Base-by-base conservation (phyloP, 2,888 invertebrate genomes). In the Caenorhabditis sp. region DNA sequence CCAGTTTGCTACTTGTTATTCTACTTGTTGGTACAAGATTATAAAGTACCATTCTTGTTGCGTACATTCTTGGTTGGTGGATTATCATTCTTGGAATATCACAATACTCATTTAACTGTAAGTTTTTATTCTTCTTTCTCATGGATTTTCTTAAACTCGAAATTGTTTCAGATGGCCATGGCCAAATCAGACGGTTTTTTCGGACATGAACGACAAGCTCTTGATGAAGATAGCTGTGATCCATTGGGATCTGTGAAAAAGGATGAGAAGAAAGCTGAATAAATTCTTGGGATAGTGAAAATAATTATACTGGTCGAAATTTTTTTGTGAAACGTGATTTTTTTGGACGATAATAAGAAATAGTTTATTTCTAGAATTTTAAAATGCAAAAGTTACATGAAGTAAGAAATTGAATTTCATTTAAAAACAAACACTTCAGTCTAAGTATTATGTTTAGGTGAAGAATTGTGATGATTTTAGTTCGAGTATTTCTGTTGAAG, bases 101-200 rank as follows among this genome's bases (percentile, higher is more conserved):
- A 82, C 52, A 82, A 82, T 58, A 77, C 70, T 26, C 82, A 82
- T 77, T 72, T 82, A 27, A 82, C 82, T 25, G 78, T 80, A n/a
- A 50, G 76, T 60, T 56, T 61, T 43, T 20, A 12, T 43, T 63
- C 10, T 27, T 26, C 38, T 56, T 20, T 21, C 10, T n/a, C n/a
- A n/a, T n/a, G n/a, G n/a, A n/a, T 10, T 4, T 12, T 17, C n/a
- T n/a, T 12, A 10, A 17, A 60, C 14, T 36, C 10, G 25, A 60
- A 20, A 7, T 36, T 57, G 54, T 59, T 67, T 21, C 50, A 78
- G 78, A 71, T 74, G 4, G 73, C 78, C 1, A 79, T 81, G 78
- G 75, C 79, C 17, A 76, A 82, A 65, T 68, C 80, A 1, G 82
- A 82, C 62, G 82, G 82, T 36, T 81, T 82, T 64, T 82, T 82